These are phyloP conservation scores for Zosterops hypoxanthus DNA, from an alignment of 2,113 vertebrate genomes.

Conservation along the genomic window DNA sequence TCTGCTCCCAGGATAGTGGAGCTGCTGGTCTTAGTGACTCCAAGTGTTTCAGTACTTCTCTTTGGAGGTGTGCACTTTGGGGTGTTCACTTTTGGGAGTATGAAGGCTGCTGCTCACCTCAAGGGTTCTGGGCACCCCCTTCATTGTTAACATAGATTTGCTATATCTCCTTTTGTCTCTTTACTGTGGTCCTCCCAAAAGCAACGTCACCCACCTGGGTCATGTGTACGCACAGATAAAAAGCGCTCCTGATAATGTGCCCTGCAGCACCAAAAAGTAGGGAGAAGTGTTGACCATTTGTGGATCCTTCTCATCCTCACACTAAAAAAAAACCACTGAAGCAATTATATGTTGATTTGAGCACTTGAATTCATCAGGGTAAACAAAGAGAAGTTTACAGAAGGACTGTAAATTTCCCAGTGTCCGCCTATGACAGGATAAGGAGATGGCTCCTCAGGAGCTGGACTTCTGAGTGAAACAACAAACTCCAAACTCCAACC, in stretches of 20 bases:
- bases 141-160: neutral
- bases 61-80: accelerated
- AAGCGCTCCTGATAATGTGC: neutral
- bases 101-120: neutral
- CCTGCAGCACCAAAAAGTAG: neutral
- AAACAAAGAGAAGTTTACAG: neutral
- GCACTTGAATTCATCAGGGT: neutral
- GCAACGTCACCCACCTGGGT: neutral
- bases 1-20: neutral
- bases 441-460: neutral
- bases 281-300: neutral
- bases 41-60: neutral
- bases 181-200: neutral
- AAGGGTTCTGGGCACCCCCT: neutral
- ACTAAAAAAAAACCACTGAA: neutral
- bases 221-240: accelerated
- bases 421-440: accelerated
- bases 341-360: neutral
- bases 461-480: neutral
- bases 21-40: neutral
- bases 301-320: neutral
- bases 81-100: accelerated
- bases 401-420: neutral
- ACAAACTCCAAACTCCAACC: neutral
- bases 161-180: neutral